phyloP scores from a whole-genome alignment of 2,888 invertebrate species.

The Cyrtodaria siliqua region DNA sequence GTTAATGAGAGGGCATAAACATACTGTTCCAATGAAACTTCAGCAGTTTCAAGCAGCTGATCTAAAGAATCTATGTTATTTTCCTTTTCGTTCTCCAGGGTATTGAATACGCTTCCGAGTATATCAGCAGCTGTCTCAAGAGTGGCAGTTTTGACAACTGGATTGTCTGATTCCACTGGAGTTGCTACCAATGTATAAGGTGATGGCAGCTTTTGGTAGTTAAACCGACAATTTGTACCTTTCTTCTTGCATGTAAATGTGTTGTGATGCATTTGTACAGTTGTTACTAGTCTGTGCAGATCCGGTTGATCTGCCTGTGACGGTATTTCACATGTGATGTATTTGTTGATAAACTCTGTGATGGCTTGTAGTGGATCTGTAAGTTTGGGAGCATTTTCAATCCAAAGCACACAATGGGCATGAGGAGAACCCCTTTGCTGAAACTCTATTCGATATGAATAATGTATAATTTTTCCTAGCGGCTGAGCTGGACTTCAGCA shows the following conservation, averaged over 20 bases:
- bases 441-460: slow-evolving; percentile 52
- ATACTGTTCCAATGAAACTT: slow-evolving; percentile 16
- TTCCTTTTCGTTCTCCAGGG: slow-evolving; percentile 5
- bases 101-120: neutral
- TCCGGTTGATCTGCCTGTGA: slow-evolving; percentile 20
- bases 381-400: slow-evolving; percentile 33
- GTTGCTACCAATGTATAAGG: too few species aligned
- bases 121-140: slow-evolving; percentile 1
- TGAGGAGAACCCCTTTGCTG: slow-evolving; percentile 60
- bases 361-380: neutral
- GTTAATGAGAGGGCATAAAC: slow-evolving; percentile 7
- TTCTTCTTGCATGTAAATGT: too few species aligned
- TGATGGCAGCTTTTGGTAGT: too few species aligned
- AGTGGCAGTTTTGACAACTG: neutral
- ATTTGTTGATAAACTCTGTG: slow-evolving; percentile 38
- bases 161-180: too few species aligned
- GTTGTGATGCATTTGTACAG: too few species aligned
- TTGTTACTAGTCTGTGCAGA: neutral
- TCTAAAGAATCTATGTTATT: slow-evolving; percentile 1
- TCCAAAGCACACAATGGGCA: slow-evolving; percentile 48
- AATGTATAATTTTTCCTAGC: slow-evolving; percentile 38
- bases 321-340: slow-evolving; percentile 27
- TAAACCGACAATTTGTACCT: too few species aligned
- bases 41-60: neutral
- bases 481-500: slow-evolving; percentile 30